phyloP scores from a whole-genome alignment of 2,113 vertebrate genomes.

The Peucedramus taeniatus region DNA sequence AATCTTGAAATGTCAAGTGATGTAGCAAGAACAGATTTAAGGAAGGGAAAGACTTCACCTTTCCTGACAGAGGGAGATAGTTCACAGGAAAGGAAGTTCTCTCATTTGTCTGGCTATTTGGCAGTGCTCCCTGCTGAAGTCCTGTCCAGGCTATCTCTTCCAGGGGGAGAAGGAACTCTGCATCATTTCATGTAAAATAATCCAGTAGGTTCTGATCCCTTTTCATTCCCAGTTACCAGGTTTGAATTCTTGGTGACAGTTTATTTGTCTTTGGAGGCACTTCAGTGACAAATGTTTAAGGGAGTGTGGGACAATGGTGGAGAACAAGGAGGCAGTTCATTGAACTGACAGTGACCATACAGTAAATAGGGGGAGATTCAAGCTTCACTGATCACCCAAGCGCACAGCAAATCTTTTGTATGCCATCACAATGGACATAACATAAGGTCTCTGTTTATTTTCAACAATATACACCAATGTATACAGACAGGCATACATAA shows the following conservation, averaged over 20 bases:
- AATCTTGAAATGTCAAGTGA: slow-evolving; percentile 32
- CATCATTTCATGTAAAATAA: slow-evolving; percentile 55
- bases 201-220: slow-evolving; percentile 27
- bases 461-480: slow-evolving; percentile 66
- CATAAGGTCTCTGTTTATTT: slow-evolving; percentile 79
- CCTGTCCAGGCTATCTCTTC: background rate
- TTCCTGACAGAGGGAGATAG: background rate
- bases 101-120: background rate
- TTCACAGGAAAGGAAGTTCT: background rate
- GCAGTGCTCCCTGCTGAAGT: background rate
- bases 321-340: slow-evolving; percentile 85
- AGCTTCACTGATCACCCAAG: slow-evolving; percentile 78
- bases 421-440: slow-evolving; percentile 75
- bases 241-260: slow-evolving; percentile 76
- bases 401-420: slow-evolving; percentile 77
- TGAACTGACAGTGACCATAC: slow-evolving; percentile 86
- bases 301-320: slow-evolving; percentile 80
- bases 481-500: slow-evolving; percentile 5
- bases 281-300: slow-evolving; percentile 85
- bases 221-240: slow-evolving; percentile 65
- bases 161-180: background rate
- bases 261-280: slow-evolving; percentile 81
- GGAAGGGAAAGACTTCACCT: background rate
- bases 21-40: slow-evolving; percentile 12
- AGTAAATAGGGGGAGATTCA: slow-evolving; percentile 82